Conservation (phyloP, 2,797 vertebrate species). For the Diglossa cyanea region DNA sequence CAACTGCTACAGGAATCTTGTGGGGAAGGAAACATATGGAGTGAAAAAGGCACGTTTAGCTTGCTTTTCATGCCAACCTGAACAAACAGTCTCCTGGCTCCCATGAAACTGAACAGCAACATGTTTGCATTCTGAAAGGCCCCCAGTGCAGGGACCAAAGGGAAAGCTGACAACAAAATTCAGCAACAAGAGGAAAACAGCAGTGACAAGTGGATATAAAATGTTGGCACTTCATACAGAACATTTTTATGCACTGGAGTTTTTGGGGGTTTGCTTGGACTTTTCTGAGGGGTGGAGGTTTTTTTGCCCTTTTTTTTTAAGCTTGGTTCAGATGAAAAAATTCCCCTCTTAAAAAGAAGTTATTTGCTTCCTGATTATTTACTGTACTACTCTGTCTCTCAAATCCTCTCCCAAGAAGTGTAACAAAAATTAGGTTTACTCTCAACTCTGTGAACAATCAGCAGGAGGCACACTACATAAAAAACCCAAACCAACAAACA, state of each 20-base stretch:
- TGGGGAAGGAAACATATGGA: neutral
- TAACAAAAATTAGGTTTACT: neutral
- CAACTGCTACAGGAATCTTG: neutral
- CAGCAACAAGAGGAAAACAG: neutral
- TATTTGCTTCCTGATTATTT: neutral
- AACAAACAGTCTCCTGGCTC: neutral
- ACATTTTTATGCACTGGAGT: neutral
- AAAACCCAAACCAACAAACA: neutral
- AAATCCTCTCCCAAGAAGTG: neutral
- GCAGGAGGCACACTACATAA: neutral
- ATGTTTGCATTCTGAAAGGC: neutral
- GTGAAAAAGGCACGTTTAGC: neutral
- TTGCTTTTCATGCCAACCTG: neutral
- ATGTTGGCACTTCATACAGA: neutral
- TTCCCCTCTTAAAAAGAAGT: neutral
- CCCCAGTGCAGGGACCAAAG: accelerated
- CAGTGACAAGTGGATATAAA: neutral
- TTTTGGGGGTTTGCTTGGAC: neutral
- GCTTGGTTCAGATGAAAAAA: neutral
- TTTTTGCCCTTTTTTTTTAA: neutral
- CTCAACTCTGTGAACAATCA: neutral
- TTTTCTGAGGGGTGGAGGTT: neutral
- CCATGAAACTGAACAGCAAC: neutral
- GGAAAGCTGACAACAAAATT: neutral
- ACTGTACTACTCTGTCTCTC: neutral